Conservation (phyloP, 2,888 invertebrate species). For the Brassicogethes aeneus region DNA sequence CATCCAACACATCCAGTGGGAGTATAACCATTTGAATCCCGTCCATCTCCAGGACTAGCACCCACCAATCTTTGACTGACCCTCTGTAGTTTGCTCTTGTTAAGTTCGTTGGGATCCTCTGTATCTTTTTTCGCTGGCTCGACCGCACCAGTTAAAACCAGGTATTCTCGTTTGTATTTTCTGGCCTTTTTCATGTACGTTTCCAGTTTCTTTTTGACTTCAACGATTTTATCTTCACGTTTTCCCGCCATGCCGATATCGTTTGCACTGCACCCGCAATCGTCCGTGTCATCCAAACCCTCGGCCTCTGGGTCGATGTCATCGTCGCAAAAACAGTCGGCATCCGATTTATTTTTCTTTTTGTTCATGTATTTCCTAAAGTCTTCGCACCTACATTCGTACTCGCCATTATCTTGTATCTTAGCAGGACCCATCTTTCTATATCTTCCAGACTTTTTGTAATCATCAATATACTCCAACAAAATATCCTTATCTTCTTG, state of each 20-base stretch:
- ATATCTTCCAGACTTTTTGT: neutral
- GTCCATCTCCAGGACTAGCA: neutral
- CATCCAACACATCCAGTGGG: no score
- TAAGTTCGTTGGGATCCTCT: neutral
- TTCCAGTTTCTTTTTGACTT: slow-evolving; percentile 1
- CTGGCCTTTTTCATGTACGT: neutral
- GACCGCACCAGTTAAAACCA: neutral
- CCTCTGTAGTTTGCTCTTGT: neutral
- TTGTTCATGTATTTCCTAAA: neutral
- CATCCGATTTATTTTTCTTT: neutral
- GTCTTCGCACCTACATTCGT: neutral
- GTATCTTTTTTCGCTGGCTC: neutral
- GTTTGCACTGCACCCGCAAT: neutral
- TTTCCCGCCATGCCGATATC: neutral
- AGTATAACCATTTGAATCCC: no score
- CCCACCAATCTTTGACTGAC: neutral
- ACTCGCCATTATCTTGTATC: neutral
- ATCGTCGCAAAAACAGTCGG: neutral
- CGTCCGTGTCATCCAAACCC: neutral
- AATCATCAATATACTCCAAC: neutral
- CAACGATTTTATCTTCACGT: neutral
- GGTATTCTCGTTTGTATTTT: neutral
- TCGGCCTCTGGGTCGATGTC: neutral
- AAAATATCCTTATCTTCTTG: neutral
- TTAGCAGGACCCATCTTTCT: neutral